Percentiles rank a stretch among this genome's conserved stretches.
phyloP scores from a whole-genome alignment of 2,113 vertebrate genomes.

The Xiphophorus couchianus region DNA sequence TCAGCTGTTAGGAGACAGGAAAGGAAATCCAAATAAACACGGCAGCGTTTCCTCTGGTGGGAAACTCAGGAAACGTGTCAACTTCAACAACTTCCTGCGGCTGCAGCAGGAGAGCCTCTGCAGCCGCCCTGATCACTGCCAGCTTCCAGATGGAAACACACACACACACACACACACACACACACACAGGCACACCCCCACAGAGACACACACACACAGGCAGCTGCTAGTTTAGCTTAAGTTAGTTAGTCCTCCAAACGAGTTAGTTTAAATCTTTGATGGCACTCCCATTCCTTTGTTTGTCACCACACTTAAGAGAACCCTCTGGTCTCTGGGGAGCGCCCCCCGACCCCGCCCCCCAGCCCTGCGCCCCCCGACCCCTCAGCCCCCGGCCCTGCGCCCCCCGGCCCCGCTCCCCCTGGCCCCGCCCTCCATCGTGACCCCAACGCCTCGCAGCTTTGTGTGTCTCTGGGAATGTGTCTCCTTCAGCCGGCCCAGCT shows the following conservation, averaged over 20 bases:
- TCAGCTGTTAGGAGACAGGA: neutral
- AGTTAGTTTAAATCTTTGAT: conserved; percentile 20
- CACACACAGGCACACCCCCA: no score
- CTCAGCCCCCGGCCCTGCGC: conserved; percentile 13
- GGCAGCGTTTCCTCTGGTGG: neutral
- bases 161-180: no score
- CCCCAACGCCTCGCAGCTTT: conserved; percentile 51
- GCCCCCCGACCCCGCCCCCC: conserved; percentile 16
- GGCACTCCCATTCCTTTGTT: conserved; percentile 3
- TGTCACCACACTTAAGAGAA: conserved; percentile 17
- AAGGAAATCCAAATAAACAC: neutral
- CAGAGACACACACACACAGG: neutral
- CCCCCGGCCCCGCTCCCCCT: no score
- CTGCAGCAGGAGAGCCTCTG: neutral
- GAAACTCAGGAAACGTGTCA: neutral
- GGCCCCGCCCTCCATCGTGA: conserved; percentile 31
- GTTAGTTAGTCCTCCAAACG: conserved; percentile 4
- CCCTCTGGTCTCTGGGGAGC: conserved; percentile 37
- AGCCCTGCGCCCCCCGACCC: conserved; percentile 33
- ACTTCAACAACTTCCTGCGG: neutral
- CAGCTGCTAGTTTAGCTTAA: neutral
- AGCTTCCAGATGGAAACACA: neutral
- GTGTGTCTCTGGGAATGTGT: conserved; percentile 71
- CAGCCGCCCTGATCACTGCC: neutral
- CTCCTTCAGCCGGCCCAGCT: conserved; percentile 72